Percentiles rank a stretch among this genome's conserved stretches.
Conservation (phyloP, 2,888 invertebrate species). For the Erebia aethiops region DNA sequence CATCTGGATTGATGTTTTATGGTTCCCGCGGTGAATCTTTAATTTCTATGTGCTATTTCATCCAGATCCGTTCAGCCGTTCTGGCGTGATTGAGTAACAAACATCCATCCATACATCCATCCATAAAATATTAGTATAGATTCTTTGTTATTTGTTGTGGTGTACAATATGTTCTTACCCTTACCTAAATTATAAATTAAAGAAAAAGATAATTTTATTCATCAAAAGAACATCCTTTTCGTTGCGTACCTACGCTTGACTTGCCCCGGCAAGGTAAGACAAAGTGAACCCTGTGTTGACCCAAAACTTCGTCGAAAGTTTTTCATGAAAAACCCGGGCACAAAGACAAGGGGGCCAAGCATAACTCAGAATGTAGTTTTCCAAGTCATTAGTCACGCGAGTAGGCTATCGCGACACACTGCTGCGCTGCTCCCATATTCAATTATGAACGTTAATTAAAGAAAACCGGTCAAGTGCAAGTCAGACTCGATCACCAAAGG, state of each 20-base stretch:
- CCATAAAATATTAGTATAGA: too few relatives aligned
- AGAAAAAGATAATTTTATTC: neutral
- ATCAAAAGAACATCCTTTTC: neutral
- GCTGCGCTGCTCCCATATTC: slow-evolving; percentile 16
- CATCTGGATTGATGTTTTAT: too few relatives aligned
- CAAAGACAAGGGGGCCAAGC: slow-evolving; percentile 39
- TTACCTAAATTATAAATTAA: neutral
- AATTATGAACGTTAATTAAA: neutral
- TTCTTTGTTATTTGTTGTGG: too few relatives aligned
- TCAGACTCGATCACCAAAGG: neutral
- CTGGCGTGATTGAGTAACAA: too few relatives aligned
- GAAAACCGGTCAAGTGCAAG: too few relatives aligned
- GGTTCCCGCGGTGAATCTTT: too few relatives aligned
- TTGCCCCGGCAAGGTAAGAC: neutral
- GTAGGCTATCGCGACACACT: slow-evolving; percentile 38
- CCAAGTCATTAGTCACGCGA: slow-evolving; percentile 61
- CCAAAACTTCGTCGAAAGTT: slow-evolving; percentile 41
- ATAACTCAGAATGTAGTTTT: slow-evolving; percentile 56
- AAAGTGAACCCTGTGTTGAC: slow-evolving; percentile 28
- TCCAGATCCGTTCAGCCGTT: too few relatives aligned
- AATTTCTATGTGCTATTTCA: too few relatives aligned
- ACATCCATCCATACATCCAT: too few relatives aligned
- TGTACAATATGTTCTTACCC: too few relatives aligned
- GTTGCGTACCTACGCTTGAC: neutral
- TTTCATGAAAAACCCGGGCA: slow-evolving; percentile 55